Conservation (phyloP, 2,113 vertebrate genomes). For the Eubucco bourcierii region DNA sequence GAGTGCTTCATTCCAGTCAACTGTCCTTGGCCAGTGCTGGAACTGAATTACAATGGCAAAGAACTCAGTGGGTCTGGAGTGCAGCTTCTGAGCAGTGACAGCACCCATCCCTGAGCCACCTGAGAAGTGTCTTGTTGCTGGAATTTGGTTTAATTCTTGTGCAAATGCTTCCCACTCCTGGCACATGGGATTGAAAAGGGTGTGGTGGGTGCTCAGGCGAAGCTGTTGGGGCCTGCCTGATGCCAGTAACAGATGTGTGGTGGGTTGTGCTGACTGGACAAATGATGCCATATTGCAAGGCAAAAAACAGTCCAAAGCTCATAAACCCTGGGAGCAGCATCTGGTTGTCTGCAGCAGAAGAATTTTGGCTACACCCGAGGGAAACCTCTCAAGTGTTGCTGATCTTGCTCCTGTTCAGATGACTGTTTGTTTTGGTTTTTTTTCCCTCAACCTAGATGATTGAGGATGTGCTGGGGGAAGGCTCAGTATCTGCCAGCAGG, state of each 20-base stretch:
- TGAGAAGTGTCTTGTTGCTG: background rate
- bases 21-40: background rate
- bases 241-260: background rate
- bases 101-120: background rate
- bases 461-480: slow-evolving; percentile 95
- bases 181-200: background rate
- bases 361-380: slow-evolving; percentile 27
- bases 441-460: slow-evolving; percentile 85
- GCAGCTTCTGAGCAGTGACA: background rate
- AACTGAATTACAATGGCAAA: background rate
- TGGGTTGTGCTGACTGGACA: background rate
- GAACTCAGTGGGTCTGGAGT: background rate
- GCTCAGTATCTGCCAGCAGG: slow-evolving; percentile 89
- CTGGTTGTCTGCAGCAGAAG: background rate
- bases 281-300: background rate
- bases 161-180: background rate
- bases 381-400: slow-evolving; percentile 50
- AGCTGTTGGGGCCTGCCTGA: background rate
- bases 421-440: background rate
- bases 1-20: background rate
- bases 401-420: background rate
- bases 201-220: background rate
- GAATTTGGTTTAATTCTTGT: background rate
- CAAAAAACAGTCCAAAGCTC: background rate
- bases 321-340: background rate